Conservation (phyloP, 2,888 invertebrate genomes). For the Tineola bisselliella region DNA sequence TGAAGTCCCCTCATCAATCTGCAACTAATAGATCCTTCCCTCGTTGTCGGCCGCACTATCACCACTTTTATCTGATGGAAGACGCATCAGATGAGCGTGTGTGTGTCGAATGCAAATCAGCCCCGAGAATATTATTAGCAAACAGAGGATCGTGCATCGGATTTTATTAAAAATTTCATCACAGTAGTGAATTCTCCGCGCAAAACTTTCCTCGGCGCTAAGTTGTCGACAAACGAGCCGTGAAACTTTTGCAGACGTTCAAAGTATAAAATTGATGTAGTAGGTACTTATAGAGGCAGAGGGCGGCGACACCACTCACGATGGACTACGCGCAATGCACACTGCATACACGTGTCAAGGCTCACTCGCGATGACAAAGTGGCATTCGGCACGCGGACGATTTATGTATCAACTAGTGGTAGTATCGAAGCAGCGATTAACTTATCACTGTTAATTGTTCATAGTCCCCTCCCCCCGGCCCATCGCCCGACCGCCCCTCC, state of each 20-base stretch:
- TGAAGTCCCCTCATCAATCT: not conserved
- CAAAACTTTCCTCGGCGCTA: not conserved
- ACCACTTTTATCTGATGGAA: no score
- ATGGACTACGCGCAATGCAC: no score
- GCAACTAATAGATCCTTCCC: not conserved
- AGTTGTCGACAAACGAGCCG: constrained; percentile 1
- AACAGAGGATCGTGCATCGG: no score
- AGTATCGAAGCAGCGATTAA: not conserved
- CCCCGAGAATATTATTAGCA: no score
- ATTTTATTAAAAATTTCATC: not conserved
- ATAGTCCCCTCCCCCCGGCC: not conserved
- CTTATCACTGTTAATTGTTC: not conserved
- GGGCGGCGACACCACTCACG: no score
- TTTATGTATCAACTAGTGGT: not conserved
- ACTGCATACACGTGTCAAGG: no score
- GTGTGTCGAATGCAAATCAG: no score
- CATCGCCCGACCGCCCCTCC: no score
- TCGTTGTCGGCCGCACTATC: not conserved
- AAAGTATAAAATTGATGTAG: not conserved
- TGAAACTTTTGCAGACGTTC: constrained; percentile 2
- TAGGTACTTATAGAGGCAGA: no score
- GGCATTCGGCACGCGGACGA: not conserved
- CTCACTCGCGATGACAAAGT: not conserved
- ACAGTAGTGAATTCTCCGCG: not conserved
- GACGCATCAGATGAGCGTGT: no score